Percentiles rank a stretch among this genome's conserved stretches.
phyloP scores from a whole-genome alignment of 2,113 vertebrate species.

The human region DNA sequence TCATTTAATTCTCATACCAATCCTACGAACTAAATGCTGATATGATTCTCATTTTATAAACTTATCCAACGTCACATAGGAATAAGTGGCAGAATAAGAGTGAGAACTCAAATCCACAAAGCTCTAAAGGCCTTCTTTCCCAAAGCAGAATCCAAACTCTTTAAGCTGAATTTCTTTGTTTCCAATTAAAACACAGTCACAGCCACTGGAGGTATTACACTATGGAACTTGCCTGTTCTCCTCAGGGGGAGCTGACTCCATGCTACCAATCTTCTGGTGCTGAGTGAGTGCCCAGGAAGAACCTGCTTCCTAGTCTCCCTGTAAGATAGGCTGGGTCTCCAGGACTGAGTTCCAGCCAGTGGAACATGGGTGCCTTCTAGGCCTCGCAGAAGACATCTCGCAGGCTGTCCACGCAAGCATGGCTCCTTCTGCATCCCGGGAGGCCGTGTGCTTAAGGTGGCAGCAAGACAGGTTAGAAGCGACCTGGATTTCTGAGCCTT shows the following conservation, averaged over 20 bases:
- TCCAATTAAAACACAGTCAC: background rate
- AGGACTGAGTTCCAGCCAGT: background rate
- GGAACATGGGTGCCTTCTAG: background rate
- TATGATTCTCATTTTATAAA: background rate
- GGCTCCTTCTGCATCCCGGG: background rate
- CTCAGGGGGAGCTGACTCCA: background rate
- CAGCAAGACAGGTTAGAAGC: background rate
- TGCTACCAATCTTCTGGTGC: background rate
- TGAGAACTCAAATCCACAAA: background rate
- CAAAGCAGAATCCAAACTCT: background rate
- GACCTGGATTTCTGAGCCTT: background rate
- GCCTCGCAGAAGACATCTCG: background rate
- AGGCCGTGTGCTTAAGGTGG: background rate
- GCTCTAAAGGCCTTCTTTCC: background rate
- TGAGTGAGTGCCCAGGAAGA: background rate
- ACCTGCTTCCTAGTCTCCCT: fast-evolving
- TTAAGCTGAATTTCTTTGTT: background rate
- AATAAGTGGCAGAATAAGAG: background rate
- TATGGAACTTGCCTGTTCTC: background rate
- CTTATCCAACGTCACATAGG: background rate
- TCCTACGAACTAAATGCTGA: background rate
- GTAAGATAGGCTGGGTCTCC: background rate
- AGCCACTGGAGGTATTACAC: background rate
- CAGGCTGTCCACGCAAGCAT: background rate
- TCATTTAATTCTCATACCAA: background rate